phyloP scores from a whole-genome alignment of 2,888 invertebrate species.

The Parnassius apollo region DNA sequence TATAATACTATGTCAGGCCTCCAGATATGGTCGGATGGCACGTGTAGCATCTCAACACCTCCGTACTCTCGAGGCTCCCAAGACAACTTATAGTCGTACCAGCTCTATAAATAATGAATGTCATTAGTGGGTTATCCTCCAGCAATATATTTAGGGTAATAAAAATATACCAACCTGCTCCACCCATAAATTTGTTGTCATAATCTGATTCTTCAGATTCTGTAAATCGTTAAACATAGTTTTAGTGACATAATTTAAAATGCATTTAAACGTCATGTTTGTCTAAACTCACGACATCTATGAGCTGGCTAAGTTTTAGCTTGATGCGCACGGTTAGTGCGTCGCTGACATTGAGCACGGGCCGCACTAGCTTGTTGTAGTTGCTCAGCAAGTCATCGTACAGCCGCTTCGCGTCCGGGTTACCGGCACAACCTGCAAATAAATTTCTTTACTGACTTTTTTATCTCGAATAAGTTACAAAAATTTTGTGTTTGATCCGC shows the following conservation, averaged over 20 bases:
- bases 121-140: neutral
- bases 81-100: constrained; percentile 97
- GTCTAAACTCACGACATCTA: constrained; percentile 93
- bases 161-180: constrained; percentile 85
- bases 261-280: neutral
- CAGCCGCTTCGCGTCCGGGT: constrained; percentile 96
- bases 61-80: constrained; percentile 98
- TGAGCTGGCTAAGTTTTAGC: constrained; percentile 96
- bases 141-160: neutral
- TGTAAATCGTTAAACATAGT: constrained; percentile 76
- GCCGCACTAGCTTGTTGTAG: constrained; percentile 97
- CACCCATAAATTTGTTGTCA: constrained; percentile 97
- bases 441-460: too few relatives aligned
- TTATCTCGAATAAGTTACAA: too few relatives aligned
- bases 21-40: constrained; percentile 98
- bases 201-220: constrained; percentile 97
- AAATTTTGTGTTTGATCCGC: too few relatives aligned
- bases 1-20: constrained; percentile 97
- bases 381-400: constrained; percentile 97
- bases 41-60: constrained; percentile 96
- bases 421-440: constrained; percentile 89
- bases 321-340: constrained; percentile 97
- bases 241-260: neutral
- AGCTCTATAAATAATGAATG: constrained; percentile 47
- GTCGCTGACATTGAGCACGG: constrained; percentile 97